A percentile compares a stretch with the other conserved stretches of the same genome.
phyloP scores from a whole-genome alignment of 2,888 invertebrate genomes.

The Tachina lurida region DNA sequence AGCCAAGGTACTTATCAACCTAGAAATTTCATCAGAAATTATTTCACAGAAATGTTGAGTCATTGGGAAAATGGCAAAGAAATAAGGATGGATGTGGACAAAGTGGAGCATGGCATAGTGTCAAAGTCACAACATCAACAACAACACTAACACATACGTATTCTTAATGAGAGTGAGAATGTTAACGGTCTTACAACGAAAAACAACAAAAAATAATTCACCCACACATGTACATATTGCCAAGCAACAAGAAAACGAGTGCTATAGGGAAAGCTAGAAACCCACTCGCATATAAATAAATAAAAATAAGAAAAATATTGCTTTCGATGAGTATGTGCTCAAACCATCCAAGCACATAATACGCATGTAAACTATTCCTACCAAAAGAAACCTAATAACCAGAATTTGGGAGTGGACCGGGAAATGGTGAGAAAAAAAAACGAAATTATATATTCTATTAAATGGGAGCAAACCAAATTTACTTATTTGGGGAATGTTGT shows the following conservation, averaged over 20 bases:
- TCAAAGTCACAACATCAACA: conserved; percentile 62
- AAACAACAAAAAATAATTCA: not conserved
- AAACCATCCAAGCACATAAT: conserved; percentile 17
- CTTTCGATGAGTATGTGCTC: conserved; percentile 44
- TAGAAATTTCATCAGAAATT: conserved; percentile 58
- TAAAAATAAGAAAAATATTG: not conserved
- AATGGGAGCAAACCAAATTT: not conserved
- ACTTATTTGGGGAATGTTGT: conserved; percentile 11
- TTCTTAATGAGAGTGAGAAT: conserved; percentile 40
- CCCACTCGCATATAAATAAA: not conserved
- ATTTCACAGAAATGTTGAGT: conserved; percentile 64
- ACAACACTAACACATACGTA: not conserved
- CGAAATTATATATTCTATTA: conserved; percentile 19
- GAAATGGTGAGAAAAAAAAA: conserved; percentile 21
- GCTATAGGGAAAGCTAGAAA: conserved; percentile 25
- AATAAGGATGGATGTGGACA: conserved; percentile 35
- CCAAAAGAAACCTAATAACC: conserved; percentile 33
- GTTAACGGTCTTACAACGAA: conserved; percentile 1
- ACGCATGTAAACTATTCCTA: conserved; percentile 6
- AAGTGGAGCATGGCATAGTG: conserved; percentile 69
- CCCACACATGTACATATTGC: not conserved
- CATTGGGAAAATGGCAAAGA: conserved; percentile 54
- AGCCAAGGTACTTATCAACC: conserved; percentile 67
- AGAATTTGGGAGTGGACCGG: not conserved
- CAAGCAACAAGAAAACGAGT: conserved; percentile 11